Evolutionary conservation across 2,113 vertebrate genomes (phyloP).

Genomic region (Terrapene triunguis): DNA sequence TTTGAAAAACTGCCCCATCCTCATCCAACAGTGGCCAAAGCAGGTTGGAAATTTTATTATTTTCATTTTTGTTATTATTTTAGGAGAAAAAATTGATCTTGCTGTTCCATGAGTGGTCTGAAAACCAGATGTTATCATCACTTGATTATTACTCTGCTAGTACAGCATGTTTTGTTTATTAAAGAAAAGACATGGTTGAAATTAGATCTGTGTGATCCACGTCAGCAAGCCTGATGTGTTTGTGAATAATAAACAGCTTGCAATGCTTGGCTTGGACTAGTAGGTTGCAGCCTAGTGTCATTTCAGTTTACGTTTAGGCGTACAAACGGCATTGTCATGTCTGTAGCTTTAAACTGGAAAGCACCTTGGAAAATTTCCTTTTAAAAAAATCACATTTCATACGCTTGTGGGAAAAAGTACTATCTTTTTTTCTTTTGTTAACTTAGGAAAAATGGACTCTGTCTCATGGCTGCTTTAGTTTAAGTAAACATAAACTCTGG

Average conservation of each 20-base stretch:
- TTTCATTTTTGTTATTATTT: constrained; percentile 12
- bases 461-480: constrained; percentile 74
- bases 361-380: constrained; percentile 15
- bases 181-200: constrained; percentile 70
- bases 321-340: neutral
- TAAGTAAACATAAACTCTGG: constrained; percentile 85
- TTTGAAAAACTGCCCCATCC: neutral
- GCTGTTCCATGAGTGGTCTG: neutral
- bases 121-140: constrained; percentile 73
- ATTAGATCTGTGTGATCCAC: constrained; percentile 57
- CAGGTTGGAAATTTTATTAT: constrained; percentile 31
- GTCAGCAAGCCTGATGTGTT: constrained; percentile 58
- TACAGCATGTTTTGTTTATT: constrained; percentile 73
- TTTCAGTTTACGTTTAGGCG: constrained; percentile 33
- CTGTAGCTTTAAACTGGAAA: constrained; percentile 54
- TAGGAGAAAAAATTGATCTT: constrained; percentile 29
- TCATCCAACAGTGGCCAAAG: constrained; percentile 7
- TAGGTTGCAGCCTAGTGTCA: constrained; percentile 14
- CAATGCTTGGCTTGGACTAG: constrained; percentile 10
- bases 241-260: constrained; percentile 64
- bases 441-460: constrained; percentile 69
- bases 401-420: neutral
- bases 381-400: neutral
- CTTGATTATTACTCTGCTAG: constrained; percentile 70
- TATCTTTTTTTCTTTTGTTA: constrained; percentile 44